Evolutionary conservation across 53 echinoderm and acorn worm species (phyloP), one percentile per base, ranked within the genome.

Genomic region (Pentamera pediparva): DNA sequence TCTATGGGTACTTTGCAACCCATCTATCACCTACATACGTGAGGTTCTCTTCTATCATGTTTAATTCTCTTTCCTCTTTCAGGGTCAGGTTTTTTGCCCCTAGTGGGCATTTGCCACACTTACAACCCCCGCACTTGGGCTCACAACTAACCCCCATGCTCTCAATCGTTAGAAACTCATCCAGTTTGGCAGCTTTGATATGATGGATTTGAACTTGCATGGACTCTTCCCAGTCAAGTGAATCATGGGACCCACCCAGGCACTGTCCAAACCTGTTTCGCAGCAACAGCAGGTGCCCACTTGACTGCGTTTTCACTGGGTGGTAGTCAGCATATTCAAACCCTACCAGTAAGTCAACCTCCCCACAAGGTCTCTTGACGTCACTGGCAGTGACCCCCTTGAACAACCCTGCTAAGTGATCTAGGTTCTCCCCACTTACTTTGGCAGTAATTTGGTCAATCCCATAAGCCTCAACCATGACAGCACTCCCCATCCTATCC

Each of bases 121-220:
- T 62, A 32, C 78, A 78, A 33, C 40, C 43, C 4, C 78, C 74
- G 31, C 81, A 79, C 15, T 27, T 65, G 4, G 76, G 76, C 9
- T 65, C 55, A 26, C 83, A 82, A 32, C 62, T 76, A 15, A 82
- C 76, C 3, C 78, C 78, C 77, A 77, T 77, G 31, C 83, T 83
- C 32, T 77, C 83, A 10, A 83, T 56, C 9, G 21, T 52, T 35
- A 83, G 57, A 58, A 77, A 83, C 9, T 83, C 70, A 29, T 83
- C 78, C 10, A 51, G n/a, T 30, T 65, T 78, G 24, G 70, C 35
- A 15, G 84, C 50, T 21, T 69, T 50, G 28, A 84, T 67, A 61
- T 78, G 62, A 36, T 77, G 69, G 32, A 78, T 70, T 36, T 69
- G 59, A 22, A 50, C 19, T 5, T 39, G 45, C 35, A 69, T 37